phyloP scores from a whole-genome alignment of 2,888 invertebrate species.

The Rapana venosa region DNA sequence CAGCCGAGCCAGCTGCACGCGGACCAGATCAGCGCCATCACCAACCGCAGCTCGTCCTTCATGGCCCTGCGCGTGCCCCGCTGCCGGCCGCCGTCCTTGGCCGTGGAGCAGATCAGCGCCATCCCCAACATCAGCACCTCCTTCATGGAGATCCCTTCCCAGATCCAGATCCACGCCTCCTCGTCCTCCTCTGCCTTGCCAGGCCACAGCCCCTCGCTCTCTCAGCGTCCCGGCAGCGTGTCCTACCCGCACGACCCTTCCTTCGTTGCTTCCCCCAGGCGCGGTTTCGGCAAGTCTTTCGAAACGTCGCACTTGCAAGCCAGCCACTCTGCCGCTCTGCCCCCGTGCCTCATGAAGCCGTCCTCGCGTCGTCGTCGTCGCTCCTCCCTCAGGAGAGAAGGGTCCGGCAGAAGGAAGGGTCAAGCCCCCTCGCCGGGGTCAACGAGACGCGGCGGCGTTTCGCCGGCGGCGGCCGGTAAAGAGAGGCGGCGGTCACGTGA shows the following conservation, averaged over 20 bases:
- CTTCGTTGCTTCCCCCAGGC: not conserved
- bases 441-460: not conserved
- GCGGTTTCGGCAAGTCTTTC: no score
- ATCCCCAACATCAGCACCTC: slow-evolving; percentile 32
- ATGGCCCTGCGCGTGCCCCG: not conserved
- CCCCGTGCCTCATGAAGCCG: not conserved
- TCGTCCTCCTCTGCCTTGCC: no score
- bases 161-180: slow-evolving; percentile 1
- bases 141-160: slow-evolving; percentile 30
- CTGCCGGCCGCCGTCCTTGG: not conserved
- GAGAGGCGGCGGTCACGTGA: not conserved
- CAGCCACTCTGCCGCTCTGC: not conserved
- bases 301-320: not conserved
- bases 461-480: not conserved
- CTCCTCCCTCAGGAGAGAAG: no score
- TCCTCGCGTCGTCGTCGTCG: not conserved
- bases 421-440: not conserved
- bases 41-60: slow-evolving; percentile 28
- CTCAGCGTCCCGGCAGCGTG: not conserved
- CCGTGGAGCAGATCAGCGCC: slow-evolving; percentile 19
- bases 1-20: not conserved
- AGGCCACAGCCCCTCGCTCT: slow-evolving; percentile 14
- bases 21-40: slow-evolving; percentile 31
- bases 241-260: not conserved
- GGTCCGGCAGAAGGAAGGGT: not conserved